phyloP scores from a whole-genome alignment of 2,888 invertebrate species.

The Liodrosophila aerea region DNA sequence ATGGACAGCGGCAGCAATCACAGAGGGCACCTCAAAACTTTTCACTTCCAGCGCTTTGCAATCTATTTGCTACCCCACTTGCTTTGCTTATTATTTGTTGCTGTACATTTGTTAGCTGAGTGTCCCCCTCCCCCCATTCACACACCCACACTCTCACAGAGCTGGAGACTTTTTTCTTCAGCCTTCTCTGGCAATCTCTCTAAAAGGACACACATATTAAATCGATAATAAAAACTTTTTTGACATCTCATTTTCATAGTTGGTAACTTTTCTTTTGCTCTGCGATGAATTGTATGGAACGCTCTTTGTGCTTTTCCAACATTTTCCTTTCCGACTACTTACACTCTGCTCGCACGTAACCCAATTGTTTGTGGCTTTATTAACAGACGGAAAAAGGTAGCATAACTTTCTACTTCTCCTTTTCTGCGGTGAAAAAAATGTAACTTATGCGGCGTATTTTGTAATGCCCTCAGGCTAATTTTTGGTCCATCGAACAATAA shows the following conservation, averaged over 20 bases:
- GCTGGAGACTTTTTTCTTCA: background rate
- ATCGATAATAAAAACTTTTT: conserved; percentile 78
- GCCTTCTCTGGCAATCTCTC: too few relatives aligned
- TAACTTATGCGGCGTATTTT: conserved; percentile 30
- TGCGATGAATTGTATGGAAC: conserved; percentile 45
- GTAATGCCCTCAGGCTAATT: conserved; percentile 35
- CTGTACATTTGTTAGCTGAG: conserved; percentile 58
- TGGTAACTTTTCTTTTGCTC: conserved; percentile 56
- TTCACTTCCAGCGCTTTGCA: conserved; percentile 51
- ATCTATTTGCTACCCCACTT: conserved; percentile 58
- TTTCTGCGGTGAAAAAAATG: conserved; percentile 25
- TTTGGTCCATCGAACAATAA: background rate
- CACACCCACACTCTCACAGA: conserved; percentile 2
- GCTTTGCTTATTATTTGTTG: conserved; percentile 56
- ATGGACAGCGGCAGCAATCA: conserved; percentile 14
- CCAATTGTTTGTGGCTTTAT: conserved; percentile 60
- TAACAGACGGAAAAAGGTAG: conserved; percentile 29
- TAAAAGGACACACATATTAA: conserved; percentile 50
- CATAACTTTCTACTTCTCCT: conserved; percentile 17
- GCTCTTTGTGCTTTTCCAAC: conserved; percentile 20
- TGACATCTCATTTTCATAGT: conserved; percentile 79
- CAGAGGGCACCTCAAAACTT: conserved; percentile 47
- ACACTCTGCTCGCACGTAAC: conserved; percentile 39
- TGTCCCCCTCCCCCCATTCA: background rate
- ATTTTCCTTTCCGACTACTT: conserved; percentile 18